phyloP scores from a whole-genome alignment of 2,888 invertebrate genomes.

The Agrotis segetum region DNA sequence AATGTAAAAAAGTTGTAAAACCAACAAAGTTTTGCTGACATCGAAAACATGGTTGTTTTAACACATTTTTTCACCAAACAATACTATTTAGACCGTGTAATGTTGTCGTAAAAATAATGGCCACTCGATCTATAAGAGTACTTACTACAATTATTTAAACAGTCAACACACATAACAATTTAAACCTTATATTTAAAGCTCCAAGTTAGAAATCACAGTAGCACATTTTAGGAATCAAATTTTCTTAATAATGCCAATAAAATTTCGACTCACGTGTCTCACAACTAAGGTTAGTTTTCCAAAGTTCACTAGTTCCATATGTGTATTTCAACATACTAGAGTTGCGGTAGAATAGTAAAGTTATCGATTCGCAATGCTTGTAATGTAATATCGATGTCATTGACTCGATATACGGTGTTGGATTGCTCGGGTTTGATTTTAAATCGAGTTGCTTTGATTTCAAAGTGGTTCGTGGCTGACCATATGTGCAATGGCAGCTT shows the following conservation, averaged over 20 bases:
- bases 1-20: slow-evolving; percentile 29
- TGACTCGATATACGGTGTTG: slow-evolving; percentile 73
- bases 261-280: slow-evolving; percentile 19
- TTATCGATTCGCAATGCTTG: slow-evolving; percentile 73
- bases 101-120: slow-evolving; percentile 50
- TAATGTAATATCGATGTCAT: slow-evolving; percentile 79
- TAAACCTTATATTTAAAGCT: not conserved
- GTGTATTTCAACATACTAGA: slow-evolving; percentile 45
- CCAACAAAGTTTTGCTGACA: slow-evolving; percentile 31
- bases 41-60: slow-evolving; percentile 43
- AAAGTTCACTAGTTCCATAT: not conserved
- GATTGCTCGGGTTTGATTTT: slow-evolving; percentile 62
- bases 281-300: slow-evolving; percentile 38
- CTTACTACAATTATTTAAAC: slow-evolving; percentile 47
- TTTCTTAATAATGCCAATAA: slow-evolving; percentile 24
- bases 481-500: not conserved
- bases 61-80: slow-evolving; percentile 43
- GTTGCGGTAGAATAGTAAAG: slow-evolving; percentile 55
- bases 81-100: slow-evolving; percentile 48
- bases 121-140: slow-evolving; percentile 48
- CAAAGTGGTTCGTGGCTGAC: slow-evolving; percentile 19
- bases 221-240: not conserved
- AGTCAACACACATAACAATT: slow-evolving; percentile 17
- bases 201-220: slow-evolving; percentile 24
- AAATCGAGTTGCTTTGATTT: slow-evolving; percentile 39